Evolutionary conservation across 2,113 vertebrate species (phyloP).

Genomic region (Sphaerodactylus townsendi): DNA sequence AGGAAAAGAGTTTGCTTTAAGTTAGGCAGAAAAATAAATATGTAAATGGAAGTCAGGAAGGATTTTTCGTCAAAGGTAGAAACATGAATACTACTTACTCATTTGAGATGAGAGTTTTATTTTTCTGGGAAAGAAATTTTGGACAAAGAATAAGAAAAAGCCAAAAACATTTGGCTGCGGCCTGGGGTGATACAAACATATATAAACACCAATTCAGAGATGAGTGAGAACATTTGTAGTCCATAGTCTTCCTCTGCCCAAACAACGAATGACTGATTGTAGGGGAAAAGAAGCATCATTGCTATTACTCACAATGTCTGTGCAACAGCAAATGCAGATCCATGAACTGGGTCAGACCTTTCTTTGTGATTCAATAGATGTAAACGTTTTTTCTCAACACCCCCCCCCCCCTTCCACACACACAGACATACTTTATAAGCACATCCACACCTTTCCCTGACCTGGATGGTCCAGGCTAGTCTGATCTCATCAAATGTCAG

Average conservation of each 20-base stretch:
- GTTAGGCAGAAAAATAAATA: constrained; percentile 57
- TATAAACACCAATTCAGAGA: constrained; percentile 4
- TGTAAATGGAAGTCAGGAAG: constrained; percentile 50
- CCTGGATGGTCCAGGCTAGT: no score
- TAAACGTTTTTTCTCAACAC: no score
- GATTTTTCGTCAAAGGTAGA: constrained; percentile 43
- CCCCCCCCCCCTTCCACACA: neutral
- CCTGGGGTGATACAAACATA: constrained; percentile 40
- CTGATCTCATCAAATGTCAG: no score
- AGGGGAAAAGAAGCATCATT: neutral
- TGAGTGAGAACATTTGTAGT: neutral
- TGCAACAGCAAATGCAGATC: neutral
- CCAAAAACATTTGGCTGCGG: constrained; percentile 33
- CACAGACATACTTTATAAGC: neutral
- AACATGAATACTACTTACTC: constrained; percentile 46
- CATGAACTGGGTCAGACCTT: neutral
- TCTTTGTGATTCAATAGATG: neutral
- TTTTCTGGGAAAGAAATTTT: constrained; percentile 22
- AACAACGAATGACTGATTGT: neutral
- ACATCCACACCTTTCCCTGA: neutral
- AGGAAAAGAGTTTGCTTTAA: constrained; percentile 61
- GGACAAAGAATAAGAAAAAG: constrained; percentile 5
- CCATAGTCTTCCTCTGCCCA: neutral
- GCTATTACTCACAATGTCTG: neutral
- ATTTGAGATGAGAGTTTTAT: constrained; percentile 23